Base-by-base conservation (phyloP, 2,888 invertebrate species). In the Allacma fusca region DNA sequence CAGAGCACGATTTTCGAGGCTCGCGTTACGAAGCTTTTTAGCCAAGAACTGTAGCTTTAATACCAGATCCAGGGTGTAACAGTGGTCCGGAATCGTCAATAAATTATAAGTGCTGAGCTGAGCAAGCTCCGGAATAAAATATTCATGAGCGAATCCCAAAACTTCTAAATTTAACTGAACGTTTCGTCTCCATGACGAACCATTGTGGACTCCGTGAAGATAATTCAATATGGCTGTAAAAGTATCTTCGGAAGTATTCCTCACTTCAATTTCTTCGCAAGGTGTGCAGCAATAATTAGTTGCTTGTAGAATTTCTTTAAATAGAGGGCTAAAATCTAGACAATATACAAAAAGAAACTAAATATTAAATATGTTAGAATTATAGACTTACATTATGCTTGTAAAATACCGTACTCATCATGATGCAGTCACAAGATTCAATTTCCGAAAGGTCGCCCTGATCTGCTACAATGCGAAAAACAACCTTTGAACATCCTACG, bases 31-130 rank as follows among this genome's bases (percentile, higher is more conserved):
- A 26, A 28, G 4, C 24, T 19, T 65, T 24, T n/a, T 50, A 16
- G 50, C 50, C n/a, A 50, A 2, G 19, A n/a, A 50, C 16, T 12
- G 19, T 4, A 50, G 50, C 16, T 50, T 50, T 16, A 50, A 50
- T 12, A 26, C 65, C 26, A 65, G n/a, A 4, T 24, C 12, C 28
- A 65, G 2, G 9, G 26, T 65, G 28, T 65, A 65, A 19, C 7
- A 28, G 19, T n/a, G 16, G 29, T 65, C 65, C 7, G 26, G 24
- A 26, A 28, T 28, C 5, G 13, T 28, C 1, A 65, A 26, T 5
- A 65, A 29, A 26, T 65, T 65, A 19, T 65, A 16, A 13, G 28
- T 65, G 26, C 65, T 28, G 16, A 65, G 26, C 28, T 65, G 65
- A 65, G 29, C 29, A 1, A 65, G 65, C n/a, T 65, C 65, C 13